A percentile compares a stretch with the other conserved stretches of the same genome.
Evolutionary conservation across 2,797 vertebrate species (phyloP).

Genomic region (Sebastes miniatus): DNA sequence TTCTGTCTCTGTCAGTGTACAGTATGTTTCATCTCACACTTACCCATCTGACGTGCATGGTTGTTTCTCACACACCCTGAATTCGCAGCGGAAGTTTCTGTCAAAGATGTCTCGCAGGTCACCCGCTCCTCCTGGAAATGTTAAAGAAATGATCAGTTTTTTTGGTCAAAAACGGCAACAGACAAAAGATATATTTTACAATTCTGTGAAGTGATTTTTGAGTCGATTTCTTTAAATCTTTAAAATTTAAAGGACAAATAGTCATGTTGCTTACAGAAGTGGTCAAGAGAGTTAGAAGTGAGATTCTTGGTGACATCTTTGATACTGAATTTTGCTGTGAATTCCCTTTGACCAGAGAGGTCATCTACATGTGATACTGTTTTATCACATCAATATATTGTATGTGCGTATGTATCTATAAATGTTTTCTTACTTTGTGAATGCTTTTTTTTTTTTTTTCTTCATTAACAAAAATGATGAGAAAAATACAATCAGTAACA

Average conservation of each 20-base stretch:
- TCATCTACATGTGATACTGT: conserved; percentile 36
- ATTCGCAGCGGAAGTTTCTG: conserved; percentile 11
- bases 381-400: conserved; percentile 52
- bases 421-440: conserved; percentile 72
- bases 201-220: not conserved
- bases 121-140: not conserved
- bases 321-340: conserved; percentile 16
- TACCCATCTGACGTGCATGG: conserved; percentile 19
- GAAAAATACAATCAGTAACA: conserved; percentile 68
- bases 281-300: not conserved
- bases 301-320: conserved; percentile 12
- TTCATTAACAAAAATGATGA: conserved; percentile 56
- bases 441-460: conserved; percentile 63
- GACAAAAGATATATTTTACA: not conserved
- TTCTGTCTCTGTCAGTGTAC: conserved; percentile 26
- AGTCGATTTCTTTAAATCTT: not conserved
- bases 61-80: conserved; percentile 26
- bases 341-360: not conserved
- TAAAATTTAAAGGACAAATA: not conserved
- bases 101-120: conserved; percentile 2
- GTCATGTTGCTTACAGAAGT: not conserved
- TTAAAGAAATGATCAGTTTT: not conserved
- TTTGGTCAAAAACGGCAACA: not conserved
- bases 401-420: conserved; percentile 58
- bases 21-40: conserved; percentile 22